Evolutionary conservation across 2,888 invertebrate species (phyloP).

Genomic region (Campoplex nolae): DNA sequence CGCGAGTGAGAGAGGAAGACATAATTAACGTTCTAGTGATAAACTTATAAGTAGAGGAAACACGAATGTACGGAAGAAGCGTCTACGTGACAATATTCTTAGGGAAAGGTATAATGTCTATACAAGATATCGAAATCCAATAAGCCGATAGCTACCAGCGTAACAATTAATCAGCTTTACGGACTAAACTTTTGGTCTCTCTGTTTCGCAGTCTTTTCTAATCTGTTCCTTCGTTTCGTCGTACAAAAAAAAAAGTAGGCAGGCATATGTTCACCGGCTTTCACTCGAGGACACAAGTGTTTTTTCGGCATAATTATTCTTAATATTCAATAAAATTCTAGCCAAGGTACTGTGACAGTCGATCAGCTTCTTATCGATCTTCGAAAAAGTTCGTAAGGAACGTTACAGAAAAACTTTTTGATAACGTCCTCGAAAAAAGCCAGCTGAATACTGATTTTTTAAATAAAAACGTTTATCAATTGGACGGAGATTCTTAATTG

Average conservation of each 20-base stretch:
- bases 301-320: not conserved
- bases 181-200: not conserved
- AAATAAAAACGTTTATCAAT: too few species aligned
- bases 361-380: not conserved
- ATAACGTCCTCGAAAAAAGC: not conserved
- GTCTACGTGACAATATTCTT: not conserved
- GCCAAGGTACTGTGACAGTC: not conserved
- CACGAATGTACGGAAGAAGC: conserved; percentile 3
- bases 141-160: conserved; percentile 11
- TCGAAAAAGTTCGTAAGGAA: not conserved
- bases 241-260: not conserved
- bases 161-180: conserved; percentile 41
- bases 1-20: not conserved
- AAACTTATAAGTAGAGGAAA: not conserved
- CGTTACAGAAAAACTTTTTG: not conserved
- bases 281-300: not conserved
- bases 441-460: too few species aligned
- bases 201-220: conserved; percentile 11
- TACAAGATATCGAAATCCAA: conserved; percentile 20
- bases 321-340: not conserved
- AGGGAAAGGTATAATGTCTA: not conserved
- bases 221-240: conserved; percentile 26
- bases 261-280: not conserved
- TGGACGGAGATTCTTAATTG: not conserved
- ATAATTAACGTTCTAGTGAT: not conserved